Base-by-base conservation (phyloP, 2,888 invertebrate species). In the Ectobius pallidus region DNA sequence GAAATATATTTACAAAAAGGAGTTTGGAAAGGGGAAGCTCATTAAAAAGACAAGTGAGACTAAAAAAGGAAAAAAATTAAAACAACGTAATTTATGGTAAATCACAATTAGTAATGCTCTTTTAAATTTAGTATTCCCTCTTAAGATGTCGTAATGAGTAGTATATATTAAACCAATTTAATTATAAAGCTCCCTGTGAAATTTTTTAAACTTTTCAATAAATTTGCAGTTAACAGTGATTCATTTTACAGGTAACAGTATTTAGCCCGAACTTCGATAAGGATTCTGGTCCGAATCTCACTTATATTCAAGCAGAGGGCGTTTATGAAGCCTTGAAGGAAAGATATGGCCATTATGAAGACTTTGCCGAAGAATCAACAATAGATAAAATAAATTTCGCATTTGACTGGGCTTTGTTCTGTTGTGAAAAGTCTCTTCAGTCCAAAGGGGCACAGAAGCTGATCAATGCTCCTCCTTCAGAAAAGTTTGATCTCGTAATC, bases 341-440 rank as follows among this genome's bases (percentile, higher is more conserved):
- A 3, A n/a, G 39, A 34, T 63, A 65, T 22, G 18, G n/a, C n/a
- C n/a, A 52, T 25, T 73, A 65, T 25, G 73, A 70, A 49, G 80
- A 80, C 32, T 63, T 79, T 1, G 65, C 78, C 3, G 78, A 77
- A 14, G 18, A 22, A 6, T 49, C 69, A 1, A 1, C 16, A 2
- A n/a, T 32, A 1, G n/a, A 32, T 27, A 63, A 22, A 20, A 3
- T 39, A 34, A 32, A 63, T 3, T 16, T 69, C 9, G 7, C 44
- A 18, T 18, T 62, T n/a, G 62, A 49, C 0, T 58, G 44, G 30
- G 25, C n/a, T 1, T 9, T 0, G 3, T 7, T 49, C n/a, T 14
- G 34, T 4, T 73, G 73, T 25, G 63, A 49, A 16, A 39, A 25
- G 11, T n/a, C 18, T 6, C 27, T 70, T 9, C 32, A 63, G 6